These are phyloP conservation scores for Saxidomus purpurata DNA, from an alignment of 1,140 invertebrate species.

Conservation along the genomic window DNA sequence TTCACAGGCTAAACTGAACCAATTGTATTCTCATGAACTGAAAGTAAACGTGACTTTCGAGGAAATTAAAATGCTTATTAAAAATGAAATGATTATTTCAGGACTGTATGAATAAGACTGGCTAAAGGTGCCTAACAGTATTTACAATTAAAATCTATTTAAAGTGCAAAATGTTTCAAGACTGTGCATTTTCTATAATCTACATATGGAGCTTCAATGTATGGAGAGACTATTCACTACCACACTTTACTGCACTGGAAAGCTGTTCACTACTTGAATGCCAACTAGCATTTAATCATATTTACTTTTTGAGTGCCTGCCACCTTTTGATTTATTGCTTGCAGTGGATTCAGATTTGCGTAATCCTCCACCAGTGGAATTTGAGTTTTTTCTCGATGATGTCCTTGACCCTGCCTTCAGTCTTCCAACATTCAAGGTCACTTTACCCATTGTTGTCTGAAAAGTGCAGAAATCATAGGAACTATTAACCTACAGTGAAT, in stretches of 20 bases:
- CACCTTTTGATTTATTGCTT: conserved; percentile 82
- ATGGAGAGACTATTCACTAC: background rate
- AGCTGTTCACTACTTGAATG: background rate
- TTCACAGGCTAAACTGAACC: no score
- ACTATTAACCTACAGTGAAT: no score
- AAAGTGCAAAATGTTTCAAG: no score
- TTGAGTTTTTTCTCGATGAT: conserved; percentile 84
- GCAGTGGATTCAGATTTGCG: conserved; percentile 85
- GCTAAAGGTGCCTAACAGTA: no score
- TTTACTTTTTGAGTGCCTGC: conserved; percentile 84
- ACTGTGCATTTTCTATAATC: no score
- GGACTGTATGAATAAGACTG: no score
- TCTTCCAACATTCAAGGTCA: conserved; percentile 93
- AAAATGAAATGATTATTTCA: no score
- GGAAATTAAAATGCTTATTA: no score
- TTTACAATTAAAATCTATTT: no score
- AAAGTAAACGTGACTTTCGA: no score
- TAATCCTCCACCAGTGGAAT: conserved; percentile 74
- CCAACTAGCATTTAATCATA: background rate
- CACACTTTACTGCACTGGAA: background rate
- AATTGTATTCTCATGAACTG: no score
- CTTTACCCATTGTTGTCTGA: conserved; percentile 91
- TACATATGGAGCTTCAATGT: no score
- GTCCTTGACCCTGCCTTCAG: conserved; percentile 89
- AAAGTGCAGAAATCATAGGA: conserved; percentile 18